These are phyloP conservation scores for Thamnaconus septentrionalis DNA, from an alignment of 2,113 vertebrate genomes.

Conservation along the genomic window DNA sequence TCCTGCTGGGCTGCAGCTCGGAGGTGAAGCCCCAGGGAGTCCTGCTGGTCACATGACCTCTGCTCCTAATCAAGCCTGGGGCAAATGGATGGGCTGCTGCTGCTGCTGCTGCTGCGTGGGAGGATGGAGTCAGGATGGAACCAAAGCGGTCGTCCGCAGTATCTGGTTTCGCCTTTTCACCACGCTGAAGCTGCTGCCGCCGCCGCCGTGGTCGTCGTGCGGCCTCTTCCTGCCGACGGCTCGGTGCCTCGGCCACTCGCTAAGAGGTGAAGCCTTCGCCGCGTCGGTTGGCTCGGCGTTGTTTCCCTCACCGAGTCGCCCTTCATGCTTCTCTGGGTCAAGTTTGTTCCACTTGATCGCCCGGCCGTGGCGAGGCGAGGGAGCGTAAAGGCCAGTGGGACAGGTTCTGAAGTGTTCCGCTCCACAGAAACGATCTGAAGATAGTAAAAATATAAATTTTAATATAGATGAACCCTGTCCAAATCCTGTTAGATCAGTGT, in stretches of 20 bases:
- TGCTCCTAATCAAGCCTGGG: constrained; percentile 14
- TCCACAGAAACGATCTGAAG: too few species aligned
- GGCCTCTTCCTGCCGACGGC: constrained; percentile 75
- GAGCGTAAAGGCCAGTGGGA: too few species aligned
- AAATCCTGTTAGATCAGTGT: too few species aligned
- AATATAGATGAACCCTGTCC: too few species aligned
- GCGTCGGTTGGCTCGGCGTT: constrained; percentile 68
- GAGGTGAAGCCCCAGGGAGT: constrained; percentile 78
- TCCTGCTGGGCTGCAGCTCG: constrained; percentile 74
- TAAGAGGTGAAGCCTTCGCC: too few species aligned
- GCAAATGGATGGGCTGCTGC: neutral
- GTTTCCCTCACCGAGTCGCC: constrained; percentile 63
- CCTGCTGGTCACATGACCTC: constrained; percentile 67
- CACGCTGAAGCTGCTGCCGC: constrained; percentile 72
- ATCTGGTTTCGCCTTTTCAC: constrained; percentile 82
- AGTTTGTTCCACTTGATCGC: constrained; percentile 62
- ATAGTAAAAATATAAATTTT: too few species aligned
- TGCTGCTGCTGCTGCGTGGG: too few species aligned
- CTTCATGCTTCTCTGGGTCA: constrained; percentile 66
- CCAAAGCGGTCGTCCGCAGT: constrained; percentile 73
- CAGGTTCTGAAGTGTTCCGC: too few species aligned
- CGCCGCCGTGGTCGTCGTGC: constrained; percentile 27
- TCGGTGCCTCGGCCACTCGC: too few species aligned
- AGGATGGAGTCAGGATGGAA: neutral
- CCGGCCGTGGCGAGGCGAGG: too few species aligned